Evolutionary conservation across 2,888 invertebrate genomes (phyloP), one percentile per base, ranked within the genome.

Genomic region (Lithophane leautieri): DNA sequence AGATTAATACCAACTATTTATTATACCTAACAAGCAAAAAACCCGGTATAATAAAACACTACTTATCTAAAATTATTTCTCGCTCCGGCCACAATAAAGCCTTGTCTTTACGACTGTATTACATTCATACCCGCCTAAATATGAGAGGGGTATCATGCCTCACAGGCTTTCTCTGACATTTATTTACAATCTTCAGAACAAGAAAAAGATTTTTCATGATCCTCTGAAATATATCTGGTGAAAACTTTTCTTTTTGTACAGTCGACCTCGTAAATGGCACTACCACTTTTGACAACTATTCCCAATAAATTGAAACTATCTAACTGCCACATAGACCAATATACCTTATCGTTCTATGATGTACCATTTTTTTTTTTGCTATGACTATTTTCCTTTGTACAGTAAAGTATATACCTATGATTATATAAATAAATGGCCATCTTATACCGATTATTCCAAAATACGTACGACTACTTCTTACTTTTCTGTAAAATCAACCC

Each of bases 51-150:
- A 74, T 76, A 76, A 72, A 78, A 67, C 50, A 70, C 61, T 70
- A 80, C 63, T 70, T 71, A 81, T 63, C 66, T 69, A 63, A 77
- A 67, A 78, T 67, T 60, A 73, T 78, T 56, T 58, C 58, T 16
- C 58, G 25, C 67, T 50, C 25, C 25, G 42, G 47, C 25, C 16
- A 16, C 71, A 58, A 71, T 82, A 78, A 69, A 70, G 25, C 63
- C 68, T 40, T 52, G 58, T 69, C 56, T 71, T 82, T 71, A 78
- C 40, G 78, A 70, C 67, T 28, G 70, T 28, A 47, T 47, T 52
- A 82, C 61, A 82, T 71, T 72, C 69, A 70, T 82, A 82, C 65
- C 25, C 58, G 62, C 70, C 58, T 42, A 72, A 82, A 82, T 74
- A 74, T 79, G 68, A 79, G 61, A 56, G 61, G 12, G 28, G 60